Base-by-base conservation (phyloP, 2,113 vertebrate species). In the Meleagris gallopavo region DNA sequence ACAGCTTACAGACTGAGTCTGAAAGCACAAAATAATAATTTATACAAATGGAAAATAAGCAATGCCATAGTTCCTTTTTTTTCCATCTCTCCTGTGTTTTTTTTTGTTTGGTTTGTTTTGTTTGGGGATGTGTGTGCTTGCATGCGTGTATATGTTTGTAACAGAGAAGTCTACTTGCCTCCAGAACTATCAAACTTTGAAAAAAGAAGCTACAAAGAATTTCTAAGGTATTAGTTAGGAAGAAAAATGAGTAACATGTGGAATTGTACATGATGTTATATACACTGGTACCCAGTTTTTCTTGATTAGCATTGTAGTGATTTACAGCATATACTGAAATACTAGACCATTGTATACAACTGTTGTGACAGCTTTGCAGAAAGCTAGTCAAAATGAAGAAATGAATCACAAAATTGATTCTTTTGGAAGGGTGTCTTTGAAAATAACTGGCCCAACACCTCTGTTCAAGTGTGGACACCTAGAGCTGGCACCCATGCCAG, bases 211-310 rank as follows among this genome's bases (percentile, higher is more conserved):
- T 82, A 50, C 5, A 52, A 70, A 45, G 36, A 36, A 88, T 96
- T 89, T 62, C 24, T 88, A 55, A 69, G 7, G 18, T 46, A 16
- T 13, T 76, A 88, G 46, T 93, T 45, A 86, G 72, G 41, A 65
- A 94, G 95, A 94, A 29, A 30, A 83, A 94, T 48, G 2, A 72
- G 11, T 72, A 65, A 74, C 69, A 43, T 43, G 22, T 76, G 65
- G 46, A 94, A 94, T 85, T 94, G 70, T 27, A 86, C 3, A 58
- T 36, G n/a, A 41, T 46, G 15, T 92, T 93, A 36, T 69, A 73
- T 70, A 83, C 19, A 57, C 58, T 91, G 91, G 95, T 45, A 86
- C 2, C 4, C 79, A 94, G 48, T 70, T 94, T 86, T 83, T 95
- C 76, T 78, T 13, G 2, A 40, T 94, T 88, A 71, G 62, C 70